Conservation (phyloP, 2,888 invertebrate species). For the Rhogogaster chlorosoma region DNA sequence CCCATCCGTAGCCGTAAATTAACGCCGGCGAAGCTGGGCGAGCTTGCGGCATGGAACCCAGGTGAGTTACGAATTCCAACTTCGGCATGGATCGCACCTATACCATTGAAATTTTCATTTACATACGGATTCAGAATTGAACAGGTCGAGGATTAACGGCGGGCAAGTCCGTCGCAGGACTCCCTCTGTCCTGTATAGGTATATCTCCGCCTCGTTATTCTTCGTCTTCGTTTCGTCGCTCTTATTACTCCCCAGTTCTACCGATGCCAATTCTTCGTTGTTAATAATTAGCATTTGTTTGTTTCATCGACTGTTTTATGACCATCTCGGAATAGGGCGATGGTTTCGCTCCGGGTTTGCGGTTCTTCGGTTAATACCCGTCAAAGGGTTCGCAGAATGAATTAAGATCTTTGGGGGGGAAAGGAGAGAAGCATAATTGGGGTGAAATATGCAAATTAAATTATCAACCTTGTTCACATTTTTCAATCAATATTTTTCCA, state of each 20-base stretch:
- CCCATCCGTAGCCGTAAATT: background rate
- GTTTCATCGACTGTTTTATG: slow-evolving; percentile 22
- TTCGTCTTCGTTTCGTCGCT: background rate
- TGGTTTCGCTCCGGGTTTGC: background rate
- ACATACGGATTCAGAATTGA: slow-evolving; percentile 3
- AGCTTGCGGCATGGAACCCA: background rate
- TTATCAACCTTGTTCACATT: too few relatives aligned
- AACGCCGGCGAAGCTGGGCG: background rate
- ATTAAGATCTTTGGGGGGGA: background rate
- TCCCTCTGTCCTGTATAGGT: background rate
- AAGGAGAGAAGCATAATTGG: background rate
- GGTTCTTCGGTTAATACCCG: background rate
- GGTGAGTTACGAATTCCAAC: background rate
- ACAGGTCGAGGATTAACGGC: background rate
- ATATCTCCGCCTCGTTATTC: background rate
- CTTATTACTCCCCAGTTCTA: background rate
- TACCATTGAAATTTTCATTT: background rate
- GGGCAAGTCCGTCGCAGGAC: background rate
- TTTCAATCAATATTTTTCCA: too few relatives aligned
- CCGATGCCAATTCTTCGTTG: background rate
- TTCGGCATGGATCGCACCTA: background rate
- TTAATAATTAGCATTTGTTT: background rate
- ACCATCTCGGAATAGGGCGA: background rate
- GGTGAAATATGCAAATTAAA: background rate
- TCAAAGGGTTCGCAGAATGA: background rate